Evolutionary conservation across 2,113 vertebrate species (phyloP).

Genomic region (Clupea harengus): DNA sequence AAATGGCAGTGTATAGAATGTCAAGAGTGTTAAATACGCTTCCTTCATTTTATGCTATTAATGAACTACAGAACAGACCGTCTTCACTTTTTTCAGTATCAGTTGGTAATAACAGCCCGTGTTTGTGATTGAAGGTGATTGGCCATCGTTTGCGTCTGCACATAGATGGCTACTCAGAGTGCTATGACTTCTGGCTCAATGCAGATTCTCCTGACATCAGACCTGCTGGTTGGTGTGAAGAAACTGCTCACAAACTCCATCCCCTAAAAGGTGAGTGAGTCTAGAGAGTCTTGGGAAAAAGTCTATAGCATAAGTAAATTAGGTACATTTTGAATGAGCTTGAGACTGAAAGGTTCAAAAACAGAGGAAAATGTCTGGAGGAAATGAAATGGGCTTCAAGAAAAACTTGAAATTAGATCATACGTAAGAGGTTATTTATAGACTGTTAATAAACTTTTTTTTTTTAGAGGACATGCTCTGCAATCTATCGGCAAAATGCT

Average conservation of each 20-base stretch:
- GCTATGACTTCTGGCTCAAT: slow-evolving; percentile 79
- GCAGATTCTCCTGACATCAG: slow-evolving; percentile 67
- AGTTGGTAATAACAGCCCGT: neutral
- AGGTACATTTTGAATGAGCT: neutral
- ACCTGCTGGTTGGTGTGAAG: slow-evolving; percentile 67
- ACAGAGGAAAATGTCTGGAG: neutral
- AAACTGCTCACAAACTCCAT: slow-evolving; percentile 67
- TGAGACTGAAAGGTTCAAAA: neutral
- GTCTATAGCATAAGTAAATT: neutral
- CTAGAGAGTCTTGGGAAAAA: neutral
- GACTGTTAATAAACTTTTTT: too few species aligned
- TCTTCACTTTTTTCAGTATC: neutral
- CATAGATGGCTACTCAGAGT: slow-evolving; percentile 72
- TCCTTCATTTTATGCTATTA: neutral
- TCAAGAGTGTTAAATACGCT: neutral
- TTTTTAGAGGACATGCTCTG: neutral
- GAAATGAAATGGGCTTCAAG: neutral
- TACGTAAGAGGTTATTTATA: too few species aligned
- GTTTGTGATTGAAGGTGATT: slow-evolving; percentile 62
- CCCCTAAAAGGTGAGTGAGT: slow-evolving; percentile 69
- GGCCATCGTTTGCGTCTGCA: slow-evolving; percentile 72
- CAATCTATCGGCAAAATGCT: neutral
- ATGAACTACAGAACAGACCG: neutral
- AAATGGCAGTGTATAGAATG: neutral
- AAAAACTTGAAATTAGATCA: too few species aligned